Evolutionary conservation across 2,888 invertebrate genomes (phyloP).

Genomic region (Camponotus fellah): DNA sequence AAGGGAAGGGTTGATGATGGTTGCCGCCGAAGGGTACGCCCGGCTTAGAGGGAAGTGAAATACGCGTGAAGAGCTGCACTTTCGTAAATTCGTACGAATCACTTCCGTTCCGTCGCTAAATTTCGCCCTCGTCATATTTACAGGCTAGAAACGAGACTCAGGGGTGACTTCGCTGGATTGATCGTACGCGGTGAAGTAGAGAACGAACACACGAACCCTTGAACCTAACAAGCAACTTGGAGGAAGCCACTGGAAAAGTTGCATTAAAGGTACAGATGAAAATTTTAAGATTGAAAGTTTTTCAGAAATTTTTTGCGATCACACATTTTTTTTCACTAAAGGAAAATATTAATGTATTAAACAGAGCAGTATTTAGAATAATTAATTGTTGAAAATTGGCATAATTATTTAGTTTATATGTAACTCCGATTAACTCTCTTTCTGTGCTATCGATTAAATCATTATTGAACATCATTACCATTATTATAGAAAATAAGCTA

Average conservation of each 20-base stretch:
- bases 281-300: background rate
- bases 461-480: background rate
- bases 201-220: background rate
- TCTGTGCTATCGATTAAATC: background rate
- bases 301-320: background rate
- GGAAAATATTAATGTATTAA: background rate
- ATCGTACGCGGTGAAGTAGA: conserved; percentile 47
- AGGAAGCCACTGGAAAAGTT: background rate
- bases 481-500: background rate
- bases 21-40: conserved; percentile 10
- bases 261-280: background rate
- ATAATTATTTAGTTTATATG: background rate
- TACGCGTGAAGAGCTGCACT: conserved; percentile 53
- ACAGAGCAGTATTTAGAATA: background rate
- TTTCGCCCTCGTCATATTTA: conserved; percentile 59
- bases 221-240: conserved; percentile 15
- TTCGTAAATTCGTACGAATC: conserved; percentile 72
- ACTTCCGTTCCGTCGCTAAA: conserved; percentile 64
- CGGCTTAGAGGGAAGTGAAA: conserved; percentile 31
- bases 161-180: conserved; percentile 56
- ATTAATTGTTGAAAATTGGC: background rate
- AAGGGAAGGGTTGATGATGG: conserved; percentile 1
- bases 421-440: background rate
- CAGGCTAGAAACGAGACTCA: conserved; percentile 22
- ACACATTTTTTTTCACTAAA: background rate